Conservation (phyloP, 2,888 invertebrate species). For the Aphidius colemani region DNA sequence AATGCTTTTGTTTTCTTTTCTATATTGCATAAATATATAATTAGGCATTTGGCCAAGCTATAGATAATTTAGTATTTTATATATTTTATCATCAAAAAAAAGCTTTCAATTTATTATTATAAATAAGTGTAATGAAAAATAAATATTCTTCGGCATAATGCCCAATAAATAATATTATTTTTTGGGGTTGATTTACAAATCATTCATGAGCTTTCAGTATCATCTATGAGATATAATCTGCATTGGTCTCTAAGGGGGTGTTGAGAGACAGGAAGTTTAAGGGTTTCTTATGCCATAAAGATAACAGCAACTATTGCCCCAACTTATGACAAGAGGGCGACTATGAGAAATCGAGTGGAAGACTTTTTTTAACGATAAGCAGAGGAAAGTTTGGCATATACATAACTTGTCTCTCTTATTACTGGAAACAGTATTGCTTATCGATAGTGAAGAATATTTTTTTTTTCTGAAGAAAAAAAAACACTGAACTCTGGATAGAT, state of each 20-base stretch:
- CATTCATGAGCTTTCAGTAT: conserved; percentile 12
- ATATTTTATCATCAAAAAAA: no score
- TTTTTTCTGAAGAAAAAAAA: no score
- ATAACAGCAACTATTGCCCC: conserved; percentile 23
- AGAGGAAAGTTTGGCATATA: conserved; percentile 30
- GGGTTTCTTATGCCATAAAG: conserved; percentile 30
- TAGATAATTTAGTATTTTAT: no score
- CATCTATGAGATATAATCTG: conserved; percentile 16
- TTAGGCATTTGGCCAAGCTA: no score
- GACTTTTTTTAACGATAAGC: neutral
- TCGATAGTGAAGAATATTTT: no score
- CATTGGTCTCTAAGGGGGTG: conserved; percentile 21
- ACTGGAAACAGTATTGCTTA: conserved; percentile 40
- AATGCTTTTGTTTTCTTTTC: conserved; percentile 38
- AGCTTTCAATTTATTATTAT: no score
- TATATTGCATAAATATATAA: no score
- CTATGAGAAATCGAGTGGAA: no score
- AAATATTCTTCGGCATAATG: no score
- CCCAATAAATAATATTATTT: no score
- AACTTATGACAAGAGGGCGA: neutral
- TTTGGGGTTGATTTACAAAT: conserved; percentile 12
- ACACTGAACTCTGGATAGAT: neutral
- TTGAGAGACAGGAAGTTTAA: conserved; percentile 33
- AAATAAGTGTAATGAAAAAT: no score
- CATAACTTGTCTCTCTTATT: conserved; percentile 48